Base-by-base conservation (phyloP, 2,113 vertebrate species). In the Phoxinus phoxinus region DNA sequence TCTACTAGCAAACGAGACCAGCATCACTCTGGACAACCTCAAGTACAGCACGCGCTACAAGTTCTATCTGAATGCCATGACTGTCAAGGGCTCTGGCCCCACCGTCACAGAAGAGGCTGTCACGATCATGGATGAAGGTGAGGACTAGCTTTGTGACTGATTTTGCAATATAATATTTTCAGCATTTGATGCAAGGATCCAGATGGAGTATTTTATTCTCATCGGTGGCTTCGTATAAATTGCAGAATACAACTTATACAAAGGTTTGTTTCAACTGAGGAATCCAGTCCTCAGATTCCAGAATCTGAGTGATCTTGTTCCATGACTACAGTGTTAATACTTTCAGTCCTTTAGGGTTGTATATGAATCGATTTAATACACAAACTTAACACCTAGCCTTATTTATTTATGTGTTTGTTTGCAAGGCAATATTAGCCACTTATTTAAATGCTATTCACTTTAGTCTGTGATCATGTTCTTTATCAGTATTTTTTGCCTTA, bases 31-130 rank as follows among this genome's bases (percentile, higher is more conserved):
- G 91, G 93, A 93, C 88, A 95, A 95, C 89, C 94, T 99, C 87
- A 97, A 97, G 93, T 94, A 96, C 90, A 98, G 96, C 89, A 97
- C 96, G 73, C 95, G 96, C 46, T 99, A 99, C 93, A 98, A 97
- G 92, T 97, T 99, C 91, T 96, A 97, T 89, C 93, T 99, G 80
- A 96, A 92, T 0, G 97, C 97, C 73, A 94, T 93, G 89, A 99
- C 98, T 27, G 90, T 95, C 76, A 96, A 95, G 89, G 98, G 97
- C 89, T 91, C 96, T 1, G 97, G 98, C 82, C 96, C 89, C 84
- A 90, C 90, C 81, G 92, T 97, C 86, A 96, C 95, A 61, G 93
- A 96, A 78, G 97, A 98, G 91, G 96, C 95, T 21, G 91, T 96
- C 87, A 98, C 97, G 37, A 93, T 94, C 89, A 93, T 97, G 96